Percentiles rank a stretch among this genome's conserved stretches.
These are phyloP conservation scores for Parnassius smintheus DNA, from an alignment of 2,888 invertebrate genomes.

Conservation along the genomic window DNA sequence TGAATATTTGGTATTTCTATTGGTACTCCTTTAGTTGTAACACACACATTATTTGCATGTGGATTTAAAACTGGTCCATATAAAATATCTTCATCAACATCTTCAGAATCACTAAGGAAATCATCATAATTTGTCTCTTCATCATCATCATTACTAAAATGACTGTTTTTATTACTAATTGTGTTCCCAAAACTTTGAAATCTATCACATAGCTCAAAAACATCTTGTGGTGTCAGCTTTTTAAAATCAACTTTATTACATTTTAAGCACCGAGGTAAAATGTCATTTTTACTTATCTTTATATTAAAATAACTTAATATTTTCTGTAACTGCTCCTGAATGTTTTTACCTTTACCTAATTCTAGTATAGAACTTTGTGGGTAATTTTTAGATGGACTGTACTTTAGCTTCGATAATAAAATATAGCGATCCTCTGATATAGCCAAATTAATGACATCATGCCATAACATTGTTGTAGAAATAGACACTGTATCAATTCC, in stretches of 20 bases:
- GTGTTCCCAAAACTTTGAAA: slow-evolving; percentile 40
- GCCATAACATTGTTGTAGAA: slow-evolving; percentile 78
- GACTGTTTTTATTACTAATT: slow-evolving; percentile 32
- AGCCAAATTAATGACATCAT: slow-evolving; percentile 64
- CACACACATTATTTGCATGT: slow-evolving; percentile 42
- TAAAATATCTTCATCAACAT: slow-evolving; percentile 57
- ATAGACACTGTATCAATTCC: slow-evolving; percentile 83
- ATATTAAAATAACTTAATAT: slow-evolving; percentile 85
- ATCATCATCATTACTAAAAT: slow-evolving; percentile 47
- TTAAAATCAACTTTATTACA: slow-evolving; percentile 65
- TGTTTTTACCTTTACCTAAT: slow-evolving; percentile 70
- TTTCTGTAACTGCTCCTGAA: slow-evolving; percentile 84
- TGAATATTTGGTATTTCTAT: slow-evolving; percentile 79
- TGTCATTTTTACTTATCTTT: slow-evolving; percentile 81
- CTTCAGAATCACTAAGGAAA: slow-evolving; percentile 64
- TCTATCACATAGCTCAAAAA: slow-evolving; percentile 50
- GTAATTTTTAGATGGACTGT: slow-evolving; percentile 80
- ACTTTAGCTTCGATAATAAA: slow-evolving; percentile 61
- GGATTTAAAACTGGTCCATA: slow-evolving; percentile 39
- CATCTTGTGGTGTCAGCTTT: slow-evolving; percentile 49
- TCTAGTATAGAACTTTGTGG: slow-evolving; percentile 75
- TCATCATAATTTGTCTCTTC: slow-evolving; percentile 56
- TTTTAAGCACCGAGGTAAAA: slow-evolving; percentile 88
- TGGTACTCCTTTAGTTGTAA: slow-evolving; percentile 76
- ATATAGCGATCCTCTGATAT: slow-evolving; percentile 61